Evolutionary conservation across 2,888 invertebrate genomes (phyloP), one percentile per base, ranked within the genome.

Genomic region (Hyposoter dolosus): DNA sequence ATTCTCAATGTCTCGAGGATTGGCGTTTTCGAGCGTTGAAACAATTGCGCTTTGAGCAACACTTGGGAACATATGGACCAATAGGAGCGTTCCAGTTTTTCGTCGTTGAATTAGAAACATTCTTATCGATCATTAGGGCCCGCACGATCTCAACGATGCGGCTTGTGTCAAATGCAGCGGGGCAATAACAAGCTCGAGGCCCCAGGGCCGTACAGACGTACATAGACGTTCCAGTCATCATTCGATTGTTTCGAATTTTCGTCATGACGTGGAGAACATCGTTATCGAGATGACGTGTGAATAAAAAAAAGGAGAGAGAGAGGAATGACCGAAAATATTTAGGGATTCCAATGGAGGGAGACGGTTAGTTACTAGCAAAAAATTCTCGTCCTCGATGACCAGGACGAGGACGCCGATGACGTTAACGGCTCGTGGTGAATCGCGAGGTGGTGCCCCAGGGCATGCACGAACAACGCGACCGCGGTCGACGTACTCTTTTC

Each of bases 401-500:
- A 35, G 65, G 35, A 3, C 65, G 32, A n/a, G 6, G 35, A 9
- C n/a, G n/a, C n/a, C 32, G 76, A 77, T 50, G 76, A 77, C 76
- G 47, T 77, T 77, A 77, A 77, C 50, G 66, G 76, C 76, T 65
- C 74, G 60, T 19, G 60, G 15, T 40, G 3, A 45, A 17, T 60
- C 60, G 19, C 75, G 60, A 43, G 63, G 0, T 28, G 23, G 28
- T 75, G 77, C 77, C 77, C 66, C 47, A 65, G 77, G 77, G 77
- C 77, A 77, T 35, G 77, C 77, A 77, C 23, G 35, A 66, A 66
- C 66, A 66, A 77, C 77, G 77, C 66, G 47, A 32, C 28, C 28
- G 60, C 72, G 77, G 53, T 77, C 77, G 77, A 77, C 77, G 77
- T 66, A 66, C 66, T 50, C 43, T 63, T 75, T 77, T 77, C 50